phyloP scores from a whole-genome alignment of 2,888 invertebrate species.

The Melieria omissa region DNA sequence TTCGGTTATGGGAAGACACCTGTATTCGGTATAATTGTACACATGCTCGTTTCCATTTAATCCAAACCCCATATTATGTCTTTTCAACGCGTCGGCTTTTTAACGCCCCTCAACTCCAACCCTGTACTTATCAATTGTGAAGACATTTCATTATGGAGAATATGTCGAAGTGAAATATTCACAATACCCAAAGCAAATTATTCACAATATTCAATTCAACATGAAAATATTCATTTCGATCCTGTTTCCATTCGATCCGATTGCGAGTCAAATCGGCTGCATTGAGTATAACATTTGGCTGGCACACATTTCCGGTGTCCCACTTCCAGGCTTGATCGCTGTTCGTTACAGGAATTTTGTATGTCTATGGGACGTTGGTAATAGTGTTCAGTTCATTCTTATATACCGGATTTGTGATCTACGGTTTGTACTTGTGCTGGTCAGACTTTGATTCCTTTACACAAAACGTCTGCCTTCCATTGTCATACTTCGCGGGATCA shows the following conservation, averaged over 20 bases:
- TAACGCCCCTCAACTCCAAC: too few species aligned
- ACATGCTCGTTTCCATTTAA: too few species aligned
- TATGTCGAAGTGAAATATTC: too few species aligned
- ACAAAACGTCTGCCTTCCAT: conserved; percentile 45
- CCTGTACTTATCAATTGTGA: too few species aligned
- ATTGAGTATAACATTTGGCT: conserved; percentile 53
- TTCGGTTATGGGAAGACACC: too few species aligned
- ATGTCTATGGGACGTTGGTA: conserved; percentile 36
- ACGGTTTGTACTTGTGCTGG: conserved; percentile 40
- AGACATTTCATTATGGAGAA: too few species aligned
- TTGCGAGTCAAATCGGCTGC: conserved; percentile 51
- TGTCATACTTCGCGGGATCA: conserved; percentile 43
- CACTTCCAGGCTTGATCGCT: conserved; percentile 47
- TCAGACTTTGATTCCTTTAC: conserved; percentile 43
- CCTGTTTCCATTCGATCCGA: conserved; percentile 47
- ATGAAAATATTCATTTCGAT: conserved; percentile 16
- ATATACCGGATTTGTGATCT: conserved; percentile 44
- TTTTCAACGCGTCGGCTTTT: too few species aligned
- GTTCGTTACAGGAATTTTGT: conserved; percentile 27
- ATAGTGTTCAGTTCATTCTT: conserved; percentile 26
- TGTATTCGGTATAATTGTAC: too few species aligned
- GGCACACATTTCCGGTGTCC: conserved; percentile 52
- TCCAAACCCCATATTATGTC: too few species aligned
- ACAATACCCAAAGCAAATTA: neutral
- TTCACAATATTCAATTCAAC: neutral